Conservation (phyloP, 1,140 invertebrate genomes). For the Antheraea pernyi region DNA sequence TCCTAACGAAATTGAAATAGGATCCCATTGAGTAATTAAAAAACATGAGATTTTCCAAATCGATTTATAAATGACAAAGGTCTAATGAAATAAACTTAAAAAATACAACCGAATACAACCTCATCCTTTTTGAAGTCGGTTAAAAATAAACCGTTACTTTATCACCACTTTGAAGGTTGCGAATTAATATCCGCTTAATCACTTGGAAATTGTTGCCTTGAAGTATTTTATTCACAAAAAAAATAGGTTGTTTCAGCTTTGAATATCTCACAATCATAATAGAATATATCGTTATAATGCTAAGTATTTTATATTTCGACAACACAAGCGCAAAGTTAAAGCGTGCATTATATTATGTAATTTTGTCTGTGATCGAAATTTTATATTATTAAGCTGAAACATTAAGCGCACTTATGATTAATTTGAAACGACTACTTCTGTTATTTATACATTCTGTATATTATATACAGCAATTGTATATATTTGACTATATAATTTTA, state of each 20-base stretch:
- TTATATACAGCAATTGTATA: not conserved
- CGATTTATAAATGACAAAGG: too few species aligned
- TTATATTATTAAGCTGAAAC: constrained; percentile 75
- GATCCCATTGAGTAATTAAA: too few species aligned
- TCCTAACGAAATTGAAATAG: too few species aligned
- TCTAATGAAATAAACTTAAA: too few species aligned
- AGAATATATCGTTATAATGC: constrained; percentile 64
- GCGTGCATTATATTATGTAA: constrained; percentile 70
- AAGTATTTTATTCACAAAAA: constrained; percentile 60
- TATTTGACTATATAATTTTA: too few species aligned
- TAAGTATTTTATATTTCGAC: constrained; percentile 75
- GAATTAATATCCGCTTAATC: constrained; percentile 53
- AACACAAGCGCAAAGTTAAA: constrained; percentile 60
- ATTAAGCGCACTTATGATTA: constrained; percentile 57
- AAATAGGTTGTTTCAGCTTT: constrained; percentile 68
- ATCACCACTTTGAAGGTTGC: constrained; percentile 30
- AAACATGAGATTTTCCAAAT: too few species aligned
- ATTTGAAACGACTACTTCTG: constrained; percentile 28
- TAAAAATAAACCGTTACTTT: constrained; percentile 37
- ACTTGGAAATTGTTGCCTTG: constrained; percentile 66
- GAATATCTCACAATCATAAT: constrained; percentile 65
- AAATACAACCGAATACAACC: too few species aligned
- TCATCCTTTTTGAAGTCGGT: too few species aligned
- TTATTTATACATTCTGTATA: constrained; percentile 15
- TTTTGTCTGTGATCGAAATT: constrained; percentile 78